Evolutionary conservation across 2,888 invertebrate genomes (phyloP).

Genomic region (Platycheirus albimanus): DNA sequence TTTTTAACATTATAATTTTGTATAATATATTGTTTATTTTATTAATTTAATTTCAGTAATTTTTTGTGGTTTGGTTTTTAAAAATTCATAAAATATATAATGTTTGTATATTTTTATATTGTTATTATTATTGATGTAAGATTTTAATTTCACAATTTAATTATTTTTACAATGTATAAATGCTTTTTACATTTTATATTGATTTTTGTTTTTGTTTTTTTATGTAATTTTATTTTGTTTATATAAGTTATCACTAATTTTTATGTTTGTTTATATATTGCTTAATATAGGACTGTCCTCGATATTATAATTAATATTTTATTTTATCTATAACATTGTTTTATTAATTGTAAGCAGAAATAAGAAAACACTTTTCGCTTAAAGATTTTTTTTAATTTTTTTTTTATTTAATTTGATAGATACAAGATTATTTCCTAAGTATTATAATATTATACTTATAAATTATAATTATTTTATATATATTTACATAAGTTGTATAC

Average conservation of each 20-base stretch:
- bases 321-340: slow-evolving; percentile 42
- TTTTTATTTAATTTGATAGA: slow-evolving; percentile 42
- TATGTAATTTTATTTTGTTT: slow-evolving; percentile 11
- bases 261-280: slow-evolving; percentile 65
- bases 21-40: slow-evolving; percentile 26
- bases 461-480: slow-evolving; percentile 48
- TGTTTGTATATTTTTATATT: slow-evolving; percentile 27
- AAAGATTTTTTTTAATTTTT: slow-evolving; percentile 22
- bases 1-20: slow-evolving; percentile 51
- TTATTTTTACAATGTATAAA: slow-evolving; percentile 69
- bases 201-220: slow-evolving; percentile 40
- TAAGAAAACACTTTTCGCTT: slow-evolving; percentile 55
- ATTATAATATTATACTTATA: slow-evolving; percentile 38
- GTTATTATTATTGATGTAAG: slow-evolving; percentile 46
- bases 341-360: slow-evolving; percentile 66
- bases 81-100: slow-evolving; percentile 71
- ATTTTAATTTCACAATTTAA: slow-evolving; percentile 40
- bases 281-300: slow-evolving; percentile 69
- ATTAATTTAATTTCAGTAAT: slow-evolving; percentile 36
- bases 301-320: slow-evolving; percentile 42
- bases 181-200: slow-evolving; percentile 70
- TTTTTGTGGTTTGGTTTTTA: slow-evolving; percentile 38
- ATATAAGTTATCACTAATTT: slow-evolving; percentile 63
- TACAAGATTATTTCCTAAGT: slow-evolving; percentile 44
- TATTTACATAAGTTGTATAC: slow-evolving; percentile 67